Percentiles rank a stretch among this genome's conserved stretches.
Conservation (phyloP, 2,888 invertebrate genomes). For the Orthonychiurus folsomi region DNA sequence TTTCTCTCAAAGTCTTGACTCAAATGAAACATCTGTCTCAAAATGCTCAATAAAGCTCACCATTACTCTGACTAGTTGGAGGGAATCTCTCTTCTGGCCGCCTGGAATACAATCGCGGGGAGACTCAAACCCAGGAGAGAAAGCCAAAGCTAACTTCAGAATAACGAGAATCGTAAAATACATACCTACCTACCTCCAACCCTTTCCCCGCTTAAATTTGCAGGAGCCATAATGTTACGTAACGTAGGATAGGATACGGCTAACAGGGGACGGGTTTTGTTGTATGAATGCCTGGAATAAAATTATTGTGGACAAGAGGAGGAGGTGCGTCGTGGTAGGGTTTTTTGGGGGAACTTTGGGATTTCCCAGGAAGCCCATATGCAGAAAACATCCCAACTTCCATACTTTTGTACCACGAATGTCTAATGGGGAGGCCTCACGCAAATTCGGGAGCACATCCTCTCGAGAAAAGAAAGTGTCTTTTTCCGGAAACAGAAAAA, state of each 20-base stretch:
- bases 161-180: not conserved
- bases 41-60: slow-evolving; percentile 14
- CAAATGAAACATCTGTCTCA: slow-evolving; percentile 16
- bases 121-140: too few relatives aligned
- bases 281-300: too few relatives aligned
- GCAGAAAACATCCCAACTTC: not conserved
- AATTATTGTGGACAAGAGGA: too few relatives aligned
- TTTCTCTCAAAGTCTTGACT: not conserved
- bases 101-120: too few relatives aligned
- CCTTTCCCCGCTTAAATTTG: too few relatives aligned
- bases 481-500: not conserved
- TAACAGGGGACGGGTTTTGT: too few relatives aligned
- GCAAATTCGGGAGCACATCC: not conserved
- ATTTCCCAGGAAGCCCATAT: too few relatives aligned
- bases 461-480: not conserved
- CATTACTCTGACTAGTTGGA: not conserved
- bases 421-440: not conserved
- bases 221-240: too few relatives aligned
- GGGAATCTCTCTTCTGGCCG: not conserved
- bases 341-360: too few relatives aligned
- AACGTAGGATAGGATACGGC: too few relatives aligned
- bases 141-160: not conserved
- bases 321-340: too few relatives aligned
- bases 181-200: not conserved
- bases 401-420: not conserved